phyloP scores from a whole-genome alignment of 1,140 invertebrate species.

The Littorina saxatilis region DNA sequence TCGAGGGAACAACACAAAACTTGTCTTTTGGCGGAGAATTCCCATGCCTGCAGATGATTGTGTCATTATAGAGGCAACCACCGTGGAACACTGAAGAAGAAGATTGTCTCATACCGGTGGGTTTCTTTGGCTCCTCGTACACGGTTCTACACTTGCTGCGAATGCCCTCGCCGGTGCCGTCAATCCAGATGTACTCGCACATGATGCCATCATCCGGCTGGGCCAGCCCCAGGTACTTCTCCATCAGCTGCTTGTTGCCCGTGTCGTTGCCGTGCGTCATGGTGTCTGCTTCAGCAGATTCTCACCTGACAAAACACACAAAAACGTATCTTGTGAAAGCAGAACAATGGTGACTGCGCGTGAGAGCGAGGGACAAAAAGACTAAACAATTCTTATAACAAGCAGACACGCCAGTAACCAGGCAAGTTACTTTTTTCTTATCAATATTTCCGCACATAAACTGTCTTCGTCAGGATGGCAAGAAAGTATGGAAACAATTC shows the following conservation, averaged over 20 bases:
- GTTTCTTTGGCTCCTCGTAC: conserved; percentile 84
- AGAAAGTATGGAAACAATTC: no score
- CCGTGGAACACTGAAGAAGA: background rate
- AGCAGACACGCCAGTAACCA: no score
- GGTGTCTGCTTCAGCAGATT: background rate
- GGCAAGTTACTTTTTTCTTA: no score
- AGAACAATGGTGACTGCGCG: no score
- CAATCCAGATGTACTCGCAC: conserved; percentile 97
- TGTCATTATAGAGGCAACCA: no score
- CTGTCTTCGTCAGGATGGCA: no score
- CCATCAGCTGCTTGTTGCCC: conserved; percentile 83
- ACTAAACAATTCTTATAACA: no score
- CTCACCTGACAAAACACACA: background rate
- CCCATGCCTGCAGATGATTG: background rate
- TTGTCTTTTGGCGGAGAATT: no score
- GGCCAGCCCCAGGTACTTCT: conserved; percentile 85
- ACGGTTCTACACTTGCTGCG: conserved; percentile 92
- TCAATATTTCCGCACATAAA: no score
- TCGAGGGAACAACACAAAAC: no score
- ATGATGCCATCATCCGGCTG: conserved; percentile 83
- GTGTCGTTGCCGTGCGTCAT: background rate
- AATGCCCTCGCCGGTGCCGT: conserved; percentile 92
- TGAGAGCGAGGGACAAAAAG: background rate
- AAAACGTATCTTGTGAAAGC: background rate
- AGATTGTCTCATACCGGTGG: conserved; percentile 78